Base-by-base conservation (phyloP, 2,888 invertebrate genomes). In the Meteorus colon region DNA sequence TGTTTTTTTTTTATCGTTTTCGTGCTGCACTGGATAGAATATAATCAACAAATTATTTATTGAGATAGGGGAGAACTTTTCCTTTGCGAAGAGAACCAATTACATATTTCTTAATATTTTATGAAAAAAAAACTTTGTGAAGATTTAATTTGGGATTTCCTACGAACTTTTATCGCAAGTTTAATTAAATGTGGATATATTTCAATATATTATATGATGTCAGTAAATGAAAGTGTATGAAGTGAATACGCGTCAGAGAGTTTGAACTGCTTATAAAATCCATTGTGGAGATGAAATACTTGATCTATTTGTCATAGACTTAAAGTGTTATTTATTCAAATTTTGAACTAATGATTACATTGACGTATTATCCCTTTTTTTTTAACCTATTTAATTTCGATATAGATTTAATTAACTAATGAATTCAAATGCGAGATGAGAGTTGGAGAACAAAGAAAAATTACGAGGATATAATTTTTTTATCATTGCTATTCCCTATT, bases 401-500 rank as follows among this genome's bases (percentile, higher is more conserved):
- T 62, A 51, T 70, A n/a, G 75, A 68, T 73, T 74, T 63, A 77
- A 77, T 79, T 73, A 77, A 76, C 75, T 79, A 77, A 77, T 77
- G 75, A 76, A 77, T 79, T 68, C 66, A 41, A 63, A 79, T 69
- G 10, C 34, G n/a, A 27, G 37, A 70, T 34, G 14, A 68, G 31
- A 66, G 69, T 37, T 41, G 12, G 45, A 67, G 68, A 31, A 59
- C 24, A 63, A 10, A 14, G 65, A n/a, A 31, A 31, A 63, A 31
- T n/a, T 31, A 63, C 51, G 51, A 77, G 45, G 55, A 60, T 27
- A 41, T 41, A 24, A 19, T 51, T 55, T 62, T 63, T 68, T 24
- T 62, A 14, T 75, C 70, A 45, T 29, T 72, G n/a, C 8, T 6
- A 10, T 60, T 37, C 51, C 12, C 41, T 19, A 12, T 66, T 62